Percentiles rank a stretch among this genome's conserved stretches.
Evolutionary conservation across 2,113 vertebrate genomes (phyloP).

Genomic region (Clarias batrachus): DNA sequence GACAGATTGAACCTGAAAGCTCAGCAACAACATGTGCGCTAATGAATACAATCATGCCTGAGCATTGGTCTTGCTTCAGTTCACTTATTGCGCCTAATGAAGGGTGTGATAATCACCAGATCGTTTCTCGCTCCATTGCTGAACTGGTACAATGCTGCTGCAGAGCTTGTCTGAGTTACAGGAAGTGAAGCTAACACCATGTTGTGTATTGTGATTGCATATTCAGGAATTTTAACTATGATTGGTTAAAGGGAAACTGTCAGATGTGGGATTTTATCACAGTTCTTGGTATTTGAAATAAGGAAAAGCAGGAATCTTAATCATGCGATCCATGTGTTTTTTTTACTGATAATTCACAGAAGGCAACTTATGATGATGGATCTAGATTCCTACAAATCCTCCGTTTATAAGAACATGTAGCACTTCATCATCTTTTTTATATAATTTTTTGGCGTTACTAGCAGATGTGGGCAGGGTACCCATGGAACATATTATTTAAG

Average conservation of each 20-base stretch:
- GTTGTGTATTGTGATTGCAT: background rate
- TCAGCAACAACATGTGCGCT: background rate
- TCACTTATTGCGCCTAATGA: slow-evolving; percentile 10
- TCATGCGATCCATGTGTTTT: background rate
- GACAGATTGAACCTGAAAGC: slow-evolving; percentile 20
- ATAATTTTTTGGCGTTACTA: background rate
- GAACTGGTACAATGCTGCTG: background rate
- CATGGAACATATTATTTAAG: too few relatives aligned
- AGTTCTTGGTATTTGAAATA: background rate
- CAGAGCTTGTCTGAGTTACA: background rate
- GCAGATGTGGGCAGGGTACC: too few relatives aligned
- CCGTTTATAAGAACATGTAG: background rate
- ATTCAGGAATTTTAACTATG: background rate
- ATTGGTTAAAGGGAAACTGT: background rate
- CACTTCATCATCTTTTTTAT: background rate
- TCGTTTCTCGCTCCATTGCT: background rate
- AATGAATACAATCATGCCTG: slow-evolving; percentile 4
- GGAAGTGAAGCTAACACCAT: background rate
- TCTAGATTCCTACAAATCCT: background rate
- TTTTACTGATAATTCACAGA: background rate
- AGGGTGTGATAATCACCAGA: background rate
- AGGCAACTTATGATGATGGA: background rate
- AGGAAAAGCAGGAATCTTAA: background rate
- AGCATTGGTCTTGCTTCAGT: background rate
- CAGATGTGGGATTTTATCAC: background rate